Evolutionary conservation across 1,140 invertebrate genomes (phyloP), one percentile per base, ranked within the genome.

Genomic region (Drosophila ohnishii): DNA sequence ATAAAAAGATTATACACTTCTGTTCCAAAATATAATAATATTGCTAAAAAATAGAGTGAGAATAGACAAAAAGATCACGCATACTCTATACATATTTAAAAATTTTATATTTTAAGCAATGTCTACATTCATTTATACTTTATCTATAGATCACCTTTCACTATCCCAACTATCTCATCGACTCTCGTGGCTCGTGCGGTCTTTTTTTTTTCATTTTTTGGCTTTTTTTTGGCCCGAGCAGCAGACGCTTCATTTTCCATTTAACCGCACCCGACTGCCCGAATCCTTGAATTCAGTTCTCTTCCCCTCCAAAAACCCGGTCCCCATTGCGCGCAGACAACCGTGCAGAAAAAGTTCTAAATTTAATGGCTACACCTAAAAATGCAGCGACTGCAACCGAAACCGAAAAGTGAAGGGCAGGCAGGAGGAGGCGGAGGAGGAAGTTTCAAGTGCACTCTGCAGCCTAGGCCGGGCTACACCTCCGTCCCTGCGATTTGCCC

Each of bases 301-400:
- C 34, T 22, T 28, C 10, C 14, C 28, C 45, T 53, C 19, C 25
- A 9, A 45, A 45, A 45, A 3, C 44, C 14, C 62, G 4, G 7
- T 19, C 8, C 5, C 44, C 22, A 16, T 63, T 55, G 78, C 78
- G 82, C 62, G 82, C 82, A 86, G 82, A 87, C 82, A 86, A 86
- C 75, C 82, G 82, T 86, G 78, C 78, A 86, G 82, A 86, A 86
- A 86, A 86, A 86, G 82, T 86, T 86, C 82, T 86, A 86, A 86
- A 86, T 82, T 86, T 86, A 86, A 86, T 86, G 83, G 83, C 83
- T 86, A 87, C 83, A 87, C 83, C 82, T 86, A 86, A 86, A 86
- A 87, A 86, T 87, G 82, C 82, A 86, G 82, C 75, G 71, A 82
- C 75, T 82, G 83, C 83, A 86, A 76, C 78, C 51, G 72, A 50